Evolutionary conservation across 2,888 invertebrate species (phyloP), one percentile per base, ranked within the genome.

Genomic region (Allophyes oxyacanthae): DNA sequence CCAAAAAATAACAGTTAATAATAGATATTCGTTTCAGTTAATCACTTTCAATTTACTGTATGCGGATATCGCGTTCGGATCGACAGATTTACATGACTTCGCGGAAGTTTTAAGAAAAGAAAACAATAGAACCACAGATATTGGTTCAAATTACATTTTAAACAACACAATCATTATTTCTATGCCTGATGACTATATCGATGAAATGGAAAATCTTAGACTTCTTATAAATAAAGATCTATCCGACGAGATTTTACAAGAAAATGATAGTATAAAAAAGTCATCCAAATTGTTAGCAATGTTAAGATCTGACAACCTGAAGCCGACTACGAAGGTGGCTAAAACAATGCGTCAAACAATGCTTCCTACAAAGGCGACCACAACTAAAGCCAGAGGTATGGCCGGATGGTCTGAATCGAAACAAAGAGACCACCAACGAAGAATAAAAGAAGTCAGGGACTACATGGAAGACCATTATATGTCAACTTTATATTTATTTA

Each of bases 401-500:
- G 13, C 9, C 1, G 25, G 6, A 13, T 20, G 30, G 20, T 6
- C 38, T 15, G n/a, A 28, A 1, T 4, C 11, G 0, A 30, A 11
- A 11, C 20, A 0, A 10, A 30, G 10, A 5, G 40, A 14, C 20
- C 53, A 49, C 9, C 1, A 9, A 8, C n/a, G 13, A 37, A 37
- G 52, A 15, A 13, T 42, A 0, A 14, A 30, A 30, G 49, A 33
- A 15, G 15, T 64, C 0, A 26, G 9, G 2, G 33, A 53, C 0
- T 42, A 60, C 11, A 53, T 60, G 14, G 6, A 28, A 3, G 0
- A 42, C 0, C 7, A 64, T 38, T 60, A 11, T 8, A 26, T 20
- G 10, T 56, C 60, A n/a, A 42, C 56, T 1, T 0, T 42, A 6
- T 64, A 60, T 15, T 15, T 64, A 6, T 50, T 50, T 7, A 28